Evolutionary conservation across 2,888 invertebrate genomes (phyloP).

Genomic region (Leucophenga maculata): DNA sequence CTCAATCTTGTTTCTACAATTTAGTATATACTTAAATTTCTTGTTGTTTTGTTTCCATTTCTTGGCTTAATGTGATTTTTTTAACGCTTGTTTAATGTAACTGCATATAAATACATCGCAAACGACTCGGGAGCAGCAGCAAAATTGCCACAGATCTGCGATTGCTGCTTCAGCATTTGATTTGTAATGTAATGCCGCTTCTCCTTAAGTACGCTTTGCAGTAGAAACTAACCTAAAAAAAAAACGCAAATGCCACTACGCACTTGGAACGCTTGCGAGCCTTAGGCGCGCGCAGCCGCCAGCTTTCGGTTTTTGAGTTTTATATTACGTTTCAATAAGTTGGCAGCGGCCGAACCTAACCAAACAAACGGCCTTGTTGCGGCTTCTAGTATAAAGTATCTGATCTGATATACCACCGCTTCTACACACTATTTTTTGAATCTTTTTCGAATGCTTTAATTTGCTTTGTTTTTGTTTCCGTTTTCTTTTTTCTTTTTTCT

Average conservation of each 20-base stretch:
- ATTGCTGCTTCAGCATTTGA: slow-evolving; percentile 4
- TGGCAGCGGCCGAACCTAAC: no score
- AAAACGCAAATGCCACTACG: not conserved
- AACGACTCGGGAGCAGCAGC: slow-evolving; percentile 1
- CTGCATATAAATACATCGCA: not conserved
- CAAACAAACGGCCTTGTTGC: no score
- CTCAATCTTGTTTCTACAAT: not conserved
- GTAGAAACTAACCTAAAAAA: slow-evolving; percentile 1
- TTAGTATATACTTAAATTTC: not conserved
- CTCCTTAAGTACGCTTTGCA: slow-evolving; percentile 1
- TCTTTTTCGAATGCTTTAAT: no score
- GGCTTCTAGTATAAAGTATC: no score
- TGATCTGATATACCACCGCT: no score
- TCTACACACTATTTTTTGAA: no score
- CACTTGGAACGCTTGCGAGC: no score
- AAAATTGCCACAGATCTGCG: slow-evolving; percentile 16
- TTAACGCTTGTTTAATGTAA: not conserved
- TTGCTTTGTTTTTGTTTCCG: no score
- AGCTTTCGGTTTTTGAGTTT: no score
- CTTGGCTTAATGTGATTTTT: slow-evolving; percentile 1
- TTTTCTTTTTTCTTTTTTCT: no score
- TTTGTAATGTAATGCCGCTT: not conserved
- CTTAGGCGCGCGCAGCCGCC: no score
- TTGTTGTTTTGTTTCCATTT: slow-evolving; percentile 3
- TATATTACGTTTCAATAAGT: no score